phyloP scores from a whole-genome alignment of 2,113 vertebrate genomes.

The Pyxicephalus adspersus region DNA sequence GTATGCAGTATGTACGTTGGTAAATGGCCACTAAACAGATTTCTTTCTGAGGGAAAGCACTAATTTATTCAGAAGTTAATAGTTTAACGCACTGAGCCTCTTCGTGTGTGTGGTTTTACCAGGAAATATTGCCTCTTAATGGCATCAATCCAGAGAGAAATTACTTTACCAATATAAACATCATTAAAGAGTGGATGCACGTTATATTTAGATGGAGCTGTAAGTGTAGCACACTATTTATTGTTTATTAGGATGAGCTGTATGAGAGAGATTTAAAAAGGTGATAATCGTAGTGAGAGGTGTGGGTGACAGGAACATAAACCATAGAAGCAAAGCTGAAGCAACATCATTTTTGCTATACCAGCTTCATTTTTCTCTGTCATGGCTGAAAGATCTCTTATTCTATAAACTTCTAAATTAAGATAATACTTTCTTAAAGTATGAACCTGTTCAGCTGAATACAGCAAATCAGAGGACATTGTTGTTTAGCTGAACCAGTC shows the following conservation, averaged over 20 bases:
- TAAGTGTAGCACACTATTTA: conserved; percentile 18
- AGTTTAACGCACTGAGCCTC: background rate
- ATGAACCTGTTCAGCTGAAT: no score
- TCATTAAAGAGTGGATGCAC: conserved; percentile 22
- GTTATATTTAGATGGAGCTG: background rate
- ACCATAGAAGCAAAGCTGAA: conserved; percentile 7
- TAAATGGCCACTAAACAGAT: background rate
- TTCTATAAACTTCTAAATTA: background rate
- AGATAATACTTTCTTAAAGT: no score
- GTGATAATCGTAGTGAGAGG: conserved; percentile 37
- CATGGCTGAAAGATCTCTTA: background rate
- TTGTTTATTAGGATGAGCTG: conserved; percentile 14
- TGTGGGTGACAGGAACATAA: conserved; percentile 21
- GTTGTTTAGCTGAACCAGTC: no score
- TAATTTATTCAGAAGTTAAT: background rate
- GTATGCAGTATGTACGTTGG: no score
- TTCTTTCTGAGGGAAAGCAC: background rate
- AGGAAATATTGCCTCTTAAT: conserved; percentile 17
- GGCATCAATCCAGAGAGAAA: conserved; percentile 17
- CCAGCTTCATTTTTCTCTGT: background rate
- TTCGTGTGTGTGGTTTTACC: conserved; percentile 1
- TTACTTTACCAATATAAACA: conserved; percentile 16
- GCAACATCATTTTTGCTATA: background rate
- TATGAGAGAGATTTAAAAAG: conserved; percentile 44
- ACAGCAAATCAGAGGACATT: no score